Evolutionary conservation across 2,113 vertebrate genomes (phyloP).

Genomic region (Eclectus roratus): DNA sequence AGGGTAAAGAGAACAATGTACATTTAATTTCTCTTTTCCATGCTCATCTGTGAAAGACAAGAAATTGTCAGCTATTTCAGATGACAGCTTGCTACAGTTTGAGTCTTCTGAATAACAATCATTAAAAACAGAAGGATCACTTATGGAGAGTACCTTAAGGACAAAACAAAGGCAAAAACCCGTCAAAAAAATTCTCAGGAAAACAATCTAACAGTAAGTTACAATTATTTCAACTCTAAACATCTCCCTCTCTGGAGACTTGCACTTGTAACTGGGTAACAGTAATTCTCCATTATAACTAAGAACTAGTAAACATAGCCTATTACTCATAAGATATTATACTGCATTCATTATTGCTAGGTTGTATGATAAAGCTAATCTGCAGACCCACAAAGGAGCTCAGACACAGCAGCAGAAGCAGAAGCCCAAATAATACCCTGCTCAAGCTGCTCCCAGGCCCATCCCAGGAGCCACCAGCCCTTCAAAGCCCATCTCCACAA

Average conservation of each 20-base stretch:
- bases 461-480: neutral
- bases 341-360: neutral
- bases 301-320: neutral
- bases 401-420: neutral
- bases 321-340: neutral
- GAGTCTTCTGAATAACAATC: neutral
- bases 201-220: neutral
- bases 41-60: neutral
- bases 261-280: neutral
- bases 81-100: neutral
- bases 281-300: constrained; percentile 4
- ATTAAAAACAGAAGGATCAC: neutral
- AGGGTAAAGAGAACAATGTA: neutral
- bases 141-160: neutral
- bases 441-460: neutral
- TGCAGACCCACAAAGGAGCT: neutral
- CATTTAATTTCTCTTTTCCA: neutral
- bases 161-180: neutral
- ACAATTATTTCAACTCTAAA: neutral
- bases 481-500: neutral
- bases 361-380: neutral
- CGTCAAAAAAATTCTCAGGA: neutral
- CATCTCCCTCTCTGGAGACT: neutral
- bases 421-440: neutral
- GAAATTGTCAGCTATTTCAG: neutral